These are phyloP conservation scores for Poicephalus gulielmi DNA, from an alignment of 2,113 vertebrate species.

Conservation along the genomic window DNA sequence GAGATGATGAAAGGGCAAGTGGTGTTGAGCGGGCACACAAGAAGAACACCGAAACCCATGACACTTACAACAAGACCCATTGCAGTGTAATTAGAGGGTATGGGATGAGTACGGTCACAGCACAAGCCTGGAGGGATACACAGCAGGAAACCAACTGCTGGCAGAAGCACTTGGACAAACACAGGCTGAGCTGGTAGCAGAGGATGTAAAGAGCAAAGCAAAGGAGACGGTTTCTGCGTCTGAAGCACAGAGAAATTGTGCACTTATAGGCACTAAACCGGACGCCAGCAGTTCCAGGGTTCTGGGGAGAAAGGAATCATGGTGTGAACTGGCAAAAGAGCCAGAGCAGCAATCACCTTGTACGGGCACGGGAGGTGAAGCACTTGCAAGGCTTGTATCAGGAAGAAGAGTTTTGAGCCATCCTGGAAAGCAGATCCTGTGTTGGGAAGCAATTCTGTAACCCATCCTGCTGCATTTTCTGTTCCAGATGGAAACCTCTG, in stretches of 20 bases:
- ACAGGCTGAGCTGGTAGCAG: background rate
- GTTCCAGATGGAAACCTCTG: background rate
- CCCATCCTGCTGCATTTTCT: background rate
- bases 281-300: background rate
- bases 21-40: background rate
- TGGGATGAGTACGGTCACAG: background rate
- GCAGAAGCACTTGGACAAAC: background rate
- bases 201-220: background rate
- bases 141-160: background rate
- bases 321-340: background rate
- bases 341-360: fast-evolving
- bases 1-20: background rate
- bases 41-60: background rate
- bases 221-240: background rate
- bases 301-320: background rate
- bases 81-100: background rate
- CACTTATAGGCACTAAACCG: background rate
- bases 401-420: background rate
- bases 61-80: fast-evolving
- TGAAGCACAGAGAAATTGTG: background rate
- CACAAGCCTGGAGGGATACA: background rate
- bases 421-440: background rate
- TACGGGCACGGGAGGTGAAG: background rate
- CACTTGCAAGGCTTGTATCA: background rate
- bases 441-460: background rate